Base-by-base conservation (phyloP, 2,797 vertebrate genomes). In the Bryconaethiops microstoma region DNA sequence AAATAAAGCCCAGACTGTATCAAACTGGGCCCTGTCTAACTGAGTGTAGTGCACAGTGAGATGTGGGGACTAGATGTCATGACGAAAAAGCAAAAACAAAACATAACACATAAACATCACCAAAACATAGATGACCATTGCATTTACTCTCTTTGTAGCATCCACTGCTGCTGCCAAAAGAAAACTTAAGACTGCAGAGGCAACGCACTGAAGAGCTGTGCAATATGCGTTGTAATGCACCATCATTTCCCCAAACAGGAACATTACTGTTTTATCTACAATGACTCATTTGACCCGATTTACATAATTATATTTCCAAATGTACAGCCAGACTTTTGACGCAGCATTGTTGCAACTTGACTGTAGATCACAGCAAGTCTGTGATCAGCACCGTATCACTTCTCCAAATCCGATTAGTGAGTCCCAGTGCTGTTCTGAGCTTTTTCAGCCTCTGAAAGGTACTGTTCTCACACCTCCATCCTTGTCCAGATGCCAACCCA, bases 401-500 rank as follows among this genome's bases (percentile, higher is more conserved):
- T 79, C 42, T 25, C 55, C 45, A 72, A 77, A 78, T 65, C 48
- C 35, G 65, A 21, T 72, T 76, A 81, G 25, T 40, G 57, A 54
- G 42, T 68, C 57, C 50, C 40, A 77, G 59, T 78, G 57, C 60
- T 59, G 50, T 71, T 77, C 77, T 40, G 50, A 70, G 71, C 42
- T 54, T 76, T 79, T 81, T 29, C 19, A 76, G 76, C 42, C 65
- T 62, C n/a, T 67, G 25, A 59, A 78, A 82, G 76, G 63, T 70
- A 45, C 78, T 70, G 76, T 60, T 70, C 59, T 79, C 19, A 80
- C 71, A 86, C 55, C 67, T 76, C 45, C 62, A 81, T 59, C 63
- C 69, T 70, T 67, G 50, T 76, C 45, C 62, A 67, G 81, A 79
- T 83, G 81, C 85, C 85, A 84, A 81, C 40, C 68, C 78, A 79